phyloP scores from a whole-genome alignment of 2,797 vertebrate species.

The Cyprinella venusta region DNA sequence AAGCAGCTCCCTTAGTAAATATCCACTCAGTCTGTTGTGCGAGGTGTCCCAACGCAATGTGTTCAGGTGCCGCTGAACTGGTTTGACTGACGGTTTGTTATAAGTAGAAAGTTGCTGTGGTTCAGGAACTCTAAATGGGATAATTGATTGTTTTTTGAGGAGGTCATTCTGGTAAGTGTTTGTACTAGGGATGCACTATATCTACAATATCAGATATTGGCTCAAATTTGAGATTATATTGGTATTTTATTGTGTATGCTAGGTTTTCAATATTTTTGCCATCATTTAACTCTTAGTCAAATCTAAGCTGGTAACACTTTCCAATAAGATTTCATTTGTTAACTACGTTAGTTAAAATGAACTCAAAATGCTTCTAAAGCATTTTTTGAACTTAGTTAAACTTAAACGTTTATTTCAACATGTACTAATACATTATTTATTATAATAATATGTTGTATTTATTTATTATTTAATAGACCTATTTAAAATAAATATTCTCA shows the following conservation, averaged over 20 bases:
- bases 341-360: no score
- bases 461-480: background rate
- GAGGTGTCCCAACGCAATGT: background rate
- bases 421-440: background rate
- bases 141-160: background rate
- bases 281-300: background rate
- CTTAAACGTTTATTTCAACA: background rate
- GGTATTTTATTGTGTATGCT: background rate
- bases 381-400: background rate
- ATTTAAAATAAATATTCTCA: background rate
- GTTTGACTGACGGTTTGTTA: background rate
- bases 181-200: background rate
- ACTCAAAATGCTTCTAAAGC: background rate
- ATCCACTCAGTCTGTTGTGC: conserved; percentile 60
- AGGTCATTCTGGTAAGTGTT: background rate
- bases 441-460: background rate
- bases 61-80: background rate
- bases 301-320: background rate
- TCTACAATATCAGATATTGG: background rate
- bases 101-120: background rate
- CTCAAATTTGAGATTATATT: background rate
- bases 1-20: conserved; percentile 68
- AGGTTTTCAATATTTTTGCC: background rate
- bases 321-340: background rate
- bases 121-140: background rate